Evolutionary conservation across 2,113 vertebrate species (phyloP).

Genomic region (Oryctolagus cuniculus): DNA sequence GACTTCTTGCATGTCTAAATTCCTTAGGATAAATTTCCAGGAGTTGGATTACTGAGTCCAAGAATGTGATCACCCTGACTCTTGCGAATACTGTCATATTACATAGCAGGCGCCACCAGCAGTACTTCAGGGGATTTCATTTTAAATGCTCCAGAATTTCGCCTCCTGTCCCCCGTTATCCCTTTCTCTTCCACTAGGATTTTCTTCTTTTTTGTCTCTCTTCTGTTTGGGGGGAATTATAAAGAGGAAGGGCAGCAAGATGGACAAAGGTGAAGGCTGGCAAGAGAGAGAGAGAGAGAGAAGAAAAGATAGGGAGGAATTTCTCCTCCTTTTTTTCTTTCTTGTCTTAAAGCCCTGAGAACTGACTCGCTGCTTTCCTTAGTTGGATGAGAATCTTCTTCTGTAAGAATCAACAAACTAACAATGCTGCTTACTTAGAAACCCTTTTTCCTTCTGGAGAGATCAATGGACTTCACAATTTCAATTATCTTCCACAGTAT

Average conservation of each 20-base stretch:
- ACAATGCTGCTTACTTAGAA: conserved; percentile 66
- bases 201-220: conserved; percentile 5
- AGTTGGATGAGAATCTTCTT: conserved; percentile 48
- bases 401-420: conserved; percentile 71
- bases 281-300: conserved; percentile 35
- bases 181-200: not conserved
- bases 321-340: not conserved
- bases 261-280: conserved; percentile 26
- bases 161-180: not conserved
- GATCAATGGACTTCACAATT: conserved; percentile 75
- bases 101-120: not conserved
- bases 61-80: not conserved
- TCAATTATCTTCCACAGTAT: conserved; percentile 78
- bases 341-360: conserved; percentile 54
- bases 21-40: conserved; percentile 10
- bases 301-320: conserved; percentile 38
- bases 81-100: not conserved
- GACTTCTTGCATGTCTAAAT: not conserved
- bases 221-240: not conserved
- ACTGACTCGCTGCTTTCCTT: conserved; percentile 69
- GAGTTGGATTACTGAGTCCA: not conserved
- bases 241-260: not conserved
- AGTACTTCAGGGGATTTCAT: not conserved
- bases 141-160: not conserved
- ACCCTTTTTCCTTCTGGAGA: conserved; percentile 49